These are phyloP conservation scores for Marcusenius ussheri DNA, from an alignment of 2,113 vertebrate species.

Conservation along the genomic window DNA sequence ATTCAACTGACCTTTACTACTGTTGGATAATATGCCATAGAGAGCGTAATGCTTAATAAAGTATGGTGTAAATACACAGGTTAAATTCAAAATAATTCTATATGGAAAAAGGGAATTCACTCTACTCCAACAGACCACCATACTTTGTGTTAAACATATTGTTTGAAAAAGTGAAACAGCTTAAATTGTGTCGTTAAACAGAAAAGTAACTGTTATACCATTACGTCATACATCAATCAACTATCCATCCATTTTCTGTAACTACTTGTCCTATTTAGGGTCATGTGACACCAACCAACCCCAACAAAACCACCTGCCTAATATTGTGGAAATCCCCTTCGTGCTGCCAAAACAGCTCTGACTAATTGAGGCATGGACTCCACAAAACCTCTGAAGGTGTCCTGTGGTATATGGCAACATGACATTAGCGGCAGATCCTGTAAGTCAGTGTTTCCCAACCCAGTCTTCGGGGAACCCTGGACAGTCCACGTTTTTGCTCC, in stretches of 20 bases:
- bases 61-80: neutral
- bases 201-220: slow-evolving; percentile 1
- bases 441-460: neutral
- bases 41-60: neutral
- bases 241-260: neutral
- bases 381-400: neutral
- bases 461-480: too few species aligned
- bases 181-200: neutral
- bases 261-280: neutral
- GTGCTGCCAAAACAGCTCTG: neutral
- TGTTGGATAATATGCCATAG: neutral
- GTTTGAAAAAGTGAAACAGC: neutral
- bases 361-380: neutral
- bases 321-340: neutral
- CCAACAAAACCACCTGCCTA: neutral
- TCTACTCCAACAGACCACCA: neutral
- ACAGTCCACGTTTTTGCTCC: too few species aligned
- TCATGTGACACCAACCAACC: neutral
- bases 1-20: neutral
- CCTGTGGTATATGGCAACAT: neutral
- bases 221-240: neutral
- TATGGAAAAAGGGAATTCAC: neutral
- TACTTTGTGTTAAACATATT: neutral
- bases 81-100: neutral
- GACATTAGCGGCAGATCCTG: neutral